Percentiles rank a stretch among this genome's conserved stretches.
These are phyloP conservation scores for Tragopan temminckii DNA, from an alignment of 2,797 vertebrate genomes.

Conservation along the genomic window DNA sequence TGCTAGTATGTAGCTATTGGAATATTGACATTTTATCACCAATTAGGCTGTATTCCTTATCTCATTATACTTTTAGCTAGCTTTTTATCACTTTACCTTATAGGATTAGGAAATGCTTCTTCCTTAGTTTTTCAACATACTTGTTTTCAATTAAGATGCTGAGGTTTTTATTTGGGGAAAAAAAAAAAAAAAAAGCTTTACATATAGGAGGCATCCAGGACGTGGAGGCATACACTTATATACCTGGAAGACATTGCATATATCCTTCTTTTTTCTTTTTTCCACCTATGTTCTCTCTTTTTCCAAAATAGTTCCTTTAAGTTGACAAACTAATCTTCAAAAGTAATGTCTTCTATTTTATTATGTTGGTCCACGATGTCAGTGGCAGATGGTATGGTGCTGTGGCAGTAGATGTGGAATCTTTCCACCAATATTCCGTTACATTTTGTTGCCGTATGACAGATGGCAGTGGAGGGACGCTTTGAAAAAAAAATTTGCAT, in stretches of 20 bases:
- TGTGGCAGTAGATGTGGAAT: too few relatives aligned
- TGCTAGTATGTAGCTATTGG: constrained; percentile 63
- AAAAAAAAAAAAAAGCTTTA: not conserved
- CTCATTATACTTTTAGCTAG: constrained; percentile 63
- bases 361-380: too few relatives aligned
- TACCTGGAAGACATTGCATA: not conserved
- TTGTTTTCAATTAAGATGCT: constrained; percentile 17
- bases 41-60: constrained; percentile 74
- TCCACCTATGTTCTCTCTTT: not conserved
- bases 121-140: not conserved
- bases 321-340: not conserved
- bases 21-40: constrained; percentile 81
- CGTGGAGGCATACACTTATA: rapidly evolving
- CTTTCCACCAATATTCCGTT: too few relatives aligned
- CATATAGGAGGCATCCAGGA: not conserved
- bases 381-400: too few relatives aligned
- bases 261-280: not conserved
- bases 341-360: too few relatives aligned
- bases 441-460: too few relatives aligned
- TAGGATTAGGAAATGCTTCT: constrained; percentile 43
- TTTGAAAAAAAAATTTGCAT: too few relatives aligned
- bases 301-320: constrained; percentile 6
- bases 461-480: too few relatives aligned
- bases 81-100: constrained; percentile 57
- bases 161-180: not conserved